Base-by-base conservation (phyloP, 2,888 invertebrate species). In the Neoscelio sp. region DNA sequence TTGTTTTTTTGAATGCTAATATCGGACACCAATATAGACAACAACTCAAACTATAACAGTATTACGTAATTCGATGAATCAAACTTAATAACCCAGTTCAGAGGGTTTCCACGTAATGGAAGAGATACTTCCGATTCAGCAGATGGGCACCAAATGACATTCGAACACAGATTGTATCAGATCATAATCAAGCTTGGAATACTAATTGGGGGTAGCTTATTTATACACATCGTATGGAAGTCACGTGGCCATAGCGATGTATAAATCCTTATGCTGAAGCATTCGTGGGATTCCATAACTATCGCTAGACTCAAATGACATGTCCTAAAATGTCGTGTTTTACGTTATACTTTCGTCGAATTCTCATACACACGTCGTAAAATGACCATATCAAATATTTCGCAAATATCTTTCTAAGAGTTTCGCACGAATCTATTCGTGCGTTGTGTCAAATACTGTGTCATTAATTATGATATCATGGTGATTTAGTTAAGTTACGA, bases 51-150 rank as follows among this genome's bases (percentile, higher is more conserved):
- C 58, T 67, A 44, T 67, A 67, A 67, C 75, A 52, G 7, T 30
- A 52, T 75, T 75, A 67, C 67, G 67, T 67, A 75, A 75, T 65
- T 75, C 38, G 40, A 67, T 35, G 67, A 46, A 60, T 26, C 60
- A 60, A 75, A 74, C 74, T 74, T 67, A 67, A 75, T 75, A 75
- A 75, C 64, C 73, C 52, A 76, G 76, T 68, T 70, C 68, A 56
- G 68, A 76, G 56, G 68, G 70, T 76, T 18, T 56, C 40, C 35
- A 46, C 38, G 62, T 64, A 70, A 70, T 70, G 52, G 70, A 48
- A 74, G 70, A 70, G 64, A 76, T 76, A 68, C 48, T 67, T 54
- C 26, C 70, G 56, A 70, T 70, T 62, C 56, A 76, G 64, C 64
- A 70, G 68, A 68, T 64, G 76, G 62, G 64, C 56, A 56, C 64